phyloP scores from a whole-genome alignment of 2,113 vertebrate genomes.

The Lathamus discolor region DNA sequence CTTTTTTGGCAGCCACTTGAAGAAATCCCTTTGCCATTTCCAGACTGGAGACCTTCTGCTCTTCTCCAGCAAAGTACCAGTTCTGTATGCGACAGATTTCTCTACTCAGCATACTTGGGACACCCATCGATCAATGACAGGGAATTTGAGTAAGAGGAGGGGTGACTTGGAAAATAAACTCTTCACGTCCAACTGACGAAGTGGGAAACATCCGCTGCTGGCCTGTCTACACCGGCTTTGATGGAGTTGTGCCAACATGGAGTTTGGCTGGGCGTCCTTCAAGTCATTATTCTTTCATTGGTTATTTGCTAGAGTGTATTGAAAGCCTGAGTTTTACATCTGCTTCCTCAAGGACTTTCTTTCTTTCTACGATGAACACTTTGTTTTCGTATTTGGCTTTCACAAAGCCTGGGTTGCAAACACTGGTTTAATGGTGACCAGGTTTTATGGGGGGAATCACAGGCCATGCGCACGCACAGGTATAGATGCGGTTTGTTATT shows the following conservation, averaged over 20 bases:
- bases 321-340: not conserved
- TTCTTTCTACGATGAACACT: not conserved
- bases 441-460: accelerated
- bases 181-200: not conserved
- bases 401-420: not conserved
- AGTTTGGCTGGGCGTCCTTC: not conserved
- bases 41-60: constrained; percentile 47
- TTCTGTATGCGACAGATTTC: constrained; percentile 10
- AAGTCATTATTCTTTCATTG: constrained; percentile 12
- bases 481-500: not conserved
- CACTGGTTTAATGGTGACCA: accelerated
- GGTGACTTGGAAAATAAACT: constrained; percentile 21
- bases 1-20: constrained; percentile 16
- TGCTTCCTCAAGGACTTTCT: not conserved
- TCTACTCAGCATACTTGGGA: constrained; percentile 33
- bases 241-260: not conserved
- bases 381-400: not conserved
- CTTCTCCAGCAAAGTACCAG: constrained; percentile 16
- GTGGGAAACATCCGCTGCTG: constrained; percentile 31
- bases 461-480: not conserved
- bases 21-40: constrained; percentile 45
- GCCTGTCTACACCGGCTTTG: not conserved
- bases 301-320: not conserved
- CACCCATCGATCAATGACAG: constrained; percentile 1
- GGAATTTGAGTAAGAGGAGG: not conserved